Base-by-base conservation (phyloP, 1,140 invertebrate genomes). In the Lineus longissimus region DNA sequence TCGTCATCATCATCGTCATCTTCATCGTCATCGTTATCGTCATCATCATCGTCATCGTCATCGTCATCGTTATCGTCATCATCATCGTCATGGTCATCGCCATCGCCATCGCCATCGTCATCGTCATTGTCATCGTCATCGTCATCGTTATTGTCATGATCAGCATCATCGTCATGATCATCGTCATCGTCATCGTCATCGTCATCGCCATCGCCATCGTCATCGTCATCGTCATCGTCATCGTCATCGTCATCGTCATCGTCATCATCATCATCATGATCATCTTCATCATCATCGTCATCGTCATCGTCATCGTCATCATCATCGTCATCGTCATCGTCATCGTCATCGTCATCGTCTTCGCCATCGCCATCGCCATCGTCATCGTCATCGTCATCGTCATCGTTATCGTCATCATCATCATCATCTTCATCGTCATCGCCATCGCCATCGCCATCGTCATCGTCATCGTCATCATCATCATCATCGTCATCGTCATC, bases 1-100 rank as follows among this genome's bases (percentile, higher is more conserved):
- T 61, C 59, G 29, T 19, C 41, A 60, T 25, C 59, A 60, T 25
- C 33, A 60, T 60, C 59, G 11, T 60, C 59, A 47, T 60, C 59
- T 22, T 43, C 59, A 6, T 61, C 27, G 13, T 45, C 30, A 1
- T 45, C 36, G 25, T 40, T 23, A 51, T 47, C 27, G 40, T 41
- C 31, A 51, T 41, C 31, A 41, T 59, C 31, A 59, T 41, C 31
- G 43, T 40, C 31, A 36, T 59, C 31, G 40, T 11, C 11, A n/a
- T 13, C 1, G 27, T 27, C 47, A 51, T 27, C 6, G 23, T 22
- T 23, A 23, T 27, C 27, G 2, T 23, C 13, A 27, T 51, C 47
- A 51, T 51, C 47, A 51, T 27, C 27, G 47, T 23, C 1, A 11
- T n/a, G n/a, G n/a, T n/a, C n/a, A n/a, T n/a, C n/a, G n/a, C n/a